phyloP scores from a whole-genome alignment of 2,797 vertebrate species.

The Ctenopoma kingsleyae region DNA sequence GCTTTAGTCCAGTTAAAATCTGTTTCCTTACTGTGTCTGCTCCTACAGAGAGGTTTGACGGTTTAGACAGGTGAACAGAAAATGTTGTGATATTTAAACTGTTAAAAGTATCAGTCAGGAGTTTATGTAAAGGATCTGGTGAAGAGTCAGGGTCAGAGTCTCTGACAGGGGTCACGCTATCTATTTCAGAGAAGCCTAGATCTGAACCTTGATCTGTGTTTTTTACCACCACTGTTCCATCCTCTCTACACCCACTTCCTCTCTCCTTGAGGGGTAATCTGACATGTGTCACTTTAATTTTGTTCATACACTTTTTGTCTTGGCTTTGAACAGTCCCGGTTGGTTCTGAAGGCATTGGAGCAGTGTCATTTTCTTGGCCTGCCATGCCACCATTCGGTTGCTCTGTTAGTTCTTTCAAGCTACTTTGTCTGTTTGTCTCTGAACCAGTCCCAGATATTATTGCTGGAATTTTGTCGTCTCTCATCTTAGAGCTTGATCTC shows the following conservation, averaged over 20 bases:
- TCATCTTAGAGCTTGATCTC: conserved; percentile 11
- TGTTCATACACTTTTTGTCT: conserved; percentile 76
- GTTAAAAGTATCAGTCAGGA: conserved; percentile 58
- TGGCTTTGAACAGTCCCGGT: conserved; percentile 26
- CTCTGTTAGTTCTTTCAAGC: conserved; percentile 41
- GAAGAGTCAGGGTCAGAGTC: conserved; percentile 11
- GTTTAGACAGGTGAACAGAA: conserved; percentile 61
- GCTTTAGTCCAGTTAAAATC: conserved; percentile 47
- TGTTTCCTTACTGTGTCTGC: conserved; percentile 28
- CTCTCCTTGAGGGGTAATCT: conserved; percentile 50
- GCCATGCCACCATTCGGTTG: conserved; percentile 48
- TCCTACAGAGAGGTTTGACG: conserved; percentile 25
- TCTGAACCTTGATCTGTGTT: background rate
- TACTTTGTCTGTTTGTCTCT: conserved; percentile 34
- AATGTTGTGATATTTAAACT: conserved; percentile 63
- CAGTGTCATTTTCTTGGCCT: conserved; percentile 31
- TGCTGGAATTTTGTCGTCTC: conserved; percentile 10
- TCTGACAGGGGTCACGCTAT: background rate
- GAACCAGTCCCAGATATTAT: conserved; percentile 28
- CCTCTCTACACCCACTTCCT: conserved; percentile 31
- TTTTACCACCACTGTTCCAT: conserved; percentile 14
- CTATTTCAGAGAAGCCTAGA: conserved; percentile 12
- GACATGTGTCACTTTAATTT: conserved; percentile 69
- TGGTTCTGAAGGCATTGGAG: conserved; percentile 32
- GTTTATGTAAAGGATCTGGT: conserved; percentile 56